Evolutionary conservation across 2,888 invertebrate species (phyloP), one percentile per base, ranked within the genome.

Genomic region (Tenthredo scrophulariae): DNA sequence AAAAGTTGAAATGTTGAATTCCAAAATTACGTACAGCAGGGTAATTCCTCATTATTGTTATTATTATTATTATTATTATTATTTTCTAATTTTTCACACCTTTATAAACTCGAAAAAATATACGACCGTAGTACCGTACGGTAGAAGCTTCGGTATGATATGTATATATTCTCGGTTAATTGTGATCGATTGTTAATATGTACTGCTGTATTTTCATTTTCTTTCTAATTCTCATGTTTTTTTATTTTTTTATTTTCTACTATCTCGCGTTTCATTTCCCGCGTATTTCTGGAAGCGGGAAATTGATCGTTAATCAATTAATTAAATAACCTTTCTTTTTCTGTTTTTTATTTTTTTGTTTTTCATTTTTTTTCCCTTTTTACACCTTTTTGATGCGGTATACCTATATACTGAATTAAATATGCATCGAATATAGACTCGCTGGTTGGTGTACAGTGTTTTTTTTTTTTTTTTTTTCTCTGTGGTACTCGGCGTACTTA

Each of bases 291-390:
- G 29, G 26, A 77, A 77, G 29, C 26, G 29, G 79, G 18, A 58
- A 54, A 33, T 79, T 54, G 79, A 79, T 79, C 79, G 54, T 79
- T 58, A 79, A 79, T 79, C 79, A 79, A 79, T 79, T 58, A 29
- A 75, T n/a, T 67, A 70, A 70, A 70, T 70, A 33, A 18, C 18
- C 18, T 7, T n/a, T 37, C n/a, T 37, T 33, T 9, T 70, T 70
- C 4, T 4, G 3, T 15, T 10, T 9, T 65, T 6, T n/a, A n/a
- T 37, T 33, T 9, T 70, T 70, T 9, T 4, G 3, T 15, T 10
- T 9, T 65, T 6, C 7, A 2, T n/a, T 37, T 9, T 37, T 26
- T 10, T 22, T 26, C 10, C 22, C 22, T 22, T 26, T 13, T 3
- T 62, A 26, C 62, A 33, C 70, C 70, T 18, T 72, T 72, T 72